Percentiles rank a stretch among this genome's conserved stretches.
Conservation (phyloP, 2,888 invertebrate species). For the Pediacus dermestoides region DNA sequence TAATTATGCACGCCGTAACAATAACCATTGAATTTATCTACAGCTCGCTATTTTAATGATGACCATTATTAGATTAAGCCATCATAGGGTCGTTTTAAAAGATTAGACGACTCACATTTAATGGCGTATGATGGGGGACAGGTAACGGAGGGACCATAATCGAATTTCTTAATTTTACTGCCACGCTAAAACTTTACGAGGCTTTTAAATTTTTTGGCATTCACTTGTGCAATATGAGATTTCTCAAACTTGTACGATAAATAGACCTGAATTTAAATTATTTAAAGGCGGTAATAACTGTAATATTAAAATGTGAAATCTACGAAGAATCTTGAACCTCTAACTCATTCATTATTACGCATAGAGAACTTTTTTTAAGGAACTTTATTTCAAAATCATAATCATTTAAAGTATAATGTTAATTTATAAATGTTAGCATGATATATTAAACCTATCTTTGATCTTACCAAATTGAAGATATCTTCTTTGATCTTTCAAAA, state of each 20-base stretch:
- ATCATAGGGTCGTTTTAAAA: constrained; percentile 40
- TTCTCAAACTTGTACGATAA: constrained; percentile 17
- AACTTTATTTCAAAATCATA: too few relatives aligned
- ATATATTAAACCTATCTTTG: too few relatives aligned
- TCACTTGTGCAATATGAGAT: constrained; percentile 28
- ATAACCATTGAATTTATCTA: constrained; percentile 42
- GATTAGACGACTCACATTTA: constrained; percentile 35
- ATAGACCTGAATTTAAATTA: constrained; percentile 1
- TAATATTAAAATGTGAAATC: too few relatives aligned
- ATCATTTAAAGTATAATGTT: too few relatives aligned
- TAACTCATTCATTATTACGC: too few relatives aligned
- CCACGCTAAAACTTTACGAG: constrained; percentile 34
- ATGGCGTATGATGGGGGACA: constrained; percentile 36
- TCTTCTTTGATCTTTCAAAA: too few relatives aligned
- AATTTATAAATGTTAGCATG: too few relatives aligned
- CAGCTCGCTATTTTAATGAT: constrained; percentile 40
- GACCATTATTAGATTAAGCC: constrained; percentile 43
- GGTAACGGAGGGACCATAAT: constrained; percentile 36
- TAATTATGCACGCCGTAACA: constrained; percentile 41
- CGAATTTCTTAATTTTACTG: constrained; percentile 40
- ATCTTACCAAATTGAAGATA: too few relatives aligned
- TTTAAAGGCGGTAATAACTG: too few relatives aligned
- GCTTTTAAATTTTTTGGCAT: constrained; percentile 26
- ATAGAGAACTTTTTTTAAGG: too few relatives aligned
- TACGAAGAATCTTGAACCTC: too few relatives aligned